These are phyloP conservation scores for Microctenopoma lineatum DNA, from an alignment of 2,797 vertebrate genomes.

Conservation along the genomic window DNA sequence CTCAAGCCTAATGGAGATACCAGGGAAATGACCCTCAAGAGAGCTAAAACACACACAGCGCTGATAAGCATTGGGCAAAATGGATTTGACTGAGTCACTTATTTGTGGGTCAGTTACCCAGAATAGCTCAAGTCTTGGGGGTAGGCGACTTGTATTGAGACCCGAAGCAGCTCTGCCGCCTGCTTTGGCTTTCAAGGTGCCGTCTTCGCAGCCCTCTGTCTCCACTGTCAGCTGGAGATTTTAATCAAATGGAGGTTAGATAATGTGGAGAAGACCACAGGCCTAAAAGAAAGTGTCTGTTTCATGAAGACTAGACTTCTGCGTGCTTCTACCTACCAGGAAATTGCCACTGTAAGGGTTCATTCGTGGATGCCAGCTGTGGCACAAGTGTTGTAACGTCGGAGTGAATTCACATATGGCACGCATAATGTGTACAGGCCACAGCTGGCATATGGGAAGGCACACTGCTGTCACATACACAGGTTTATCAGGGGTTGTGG, in stretches of 20 bases:
- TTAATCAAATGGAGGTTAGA: conserved; percentile 83
- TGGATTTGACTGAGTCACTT: conserved; percentile 81
- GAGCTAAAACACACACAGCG: conserved; percentile 71
- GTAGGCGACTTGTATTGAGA: conserved; percentile 76
- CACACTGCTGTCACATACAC: conserved; percentile 53
- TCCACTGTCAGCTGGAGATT: conserved; percentile 85
- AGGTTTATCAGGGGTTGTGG: conserved; percentile 64
- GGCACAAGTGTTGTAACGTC: conserved; percentile 57
- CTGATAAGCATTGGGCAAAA: conserved; percentile 74
- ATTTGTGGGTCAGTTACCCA: conserved; percentile 84
- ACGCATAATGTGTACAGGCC: conserved; percentile 50
- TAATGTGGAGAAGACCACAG: conserved; percentile 42
- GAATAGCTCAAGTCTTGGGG: conserved; percentile 76
- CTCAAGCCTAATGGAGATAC: conserved; percentile 56
- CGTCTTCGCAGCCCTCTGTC: conserved; percentile 76
- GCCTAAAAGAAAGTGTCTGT: conserved; percentile 10
- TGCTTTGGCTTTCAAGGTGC: conserved; percentile 78
- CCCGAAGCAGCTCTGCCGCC: conserved; percentile 57
- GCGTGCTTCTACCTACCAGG: conserved; percentile 8
- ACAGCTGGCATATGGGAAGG: conserved; percentile 72
- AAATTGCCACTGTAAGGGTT: conserved; percentile 49
- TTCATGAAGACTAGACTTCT: conserved; percentile 11
- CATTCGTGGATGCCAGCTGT: conserved; percentile 68
- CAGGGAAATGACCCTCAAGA: conserved; percentile 67
- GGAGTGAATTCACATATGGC: conserved; percentile 47